Evolutionary conservation across 1,140 invertebrate species (phyloP).

Genomic region (Rhopalosiphum maidis): DNA sequence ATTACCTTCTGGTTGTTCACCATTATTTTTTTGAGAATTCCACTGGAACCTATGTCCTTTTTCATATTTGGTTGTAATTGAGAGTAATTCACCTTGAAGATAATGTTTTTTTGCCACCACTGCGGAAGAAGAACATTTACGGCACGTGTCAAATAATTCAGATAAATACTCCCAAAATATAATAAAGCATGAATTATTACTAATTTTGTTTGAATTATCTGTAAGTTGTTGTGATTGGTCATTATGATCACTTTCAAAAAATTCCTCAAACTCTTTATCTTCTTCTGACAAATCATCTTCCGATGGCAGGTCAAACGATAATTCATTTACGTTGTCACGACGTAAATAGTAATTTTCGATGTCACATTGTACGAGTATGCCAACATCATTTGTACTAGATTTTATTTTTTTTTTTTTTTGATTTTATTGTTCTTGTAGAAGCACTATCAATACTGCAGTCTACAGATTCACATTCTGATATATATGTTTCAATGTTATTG

Average conservation of each 20-base stretch:
- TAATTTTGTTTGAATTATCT: background rate
- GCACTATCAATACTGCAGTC: background rate
- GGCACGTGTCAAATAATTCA: background rate
- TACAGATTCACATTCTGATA: background rate
- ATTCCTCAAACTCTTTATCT: constrained; percentile 4
- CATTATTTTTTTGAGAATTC: no score
- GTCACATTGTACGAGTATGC: background rate
- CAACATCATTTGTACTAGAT: background rate
- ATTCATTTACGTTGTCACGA: background rate
- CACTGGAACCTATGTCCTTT: no score
- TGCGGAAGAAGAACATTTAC: background rate
- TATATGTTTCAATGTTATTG: background rate
- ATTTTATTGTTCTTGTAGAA: background rate
- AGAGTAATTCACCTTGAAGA: background rate
- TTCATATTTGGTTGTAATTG: background rate
- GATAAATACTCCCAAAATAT: constrained; percentile 11
- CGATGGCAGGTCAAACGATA: background rate
- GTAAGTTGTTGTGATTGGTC: background rate
- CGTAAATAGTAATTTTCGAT: background rate
- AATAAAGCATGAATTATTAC: background rate
- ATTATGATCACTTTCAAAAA: background rate
- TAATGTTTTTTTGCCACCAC: constrained; percentile 5
- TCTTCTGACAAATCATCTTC: background rate
- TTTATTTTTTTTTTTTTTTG: background rate
- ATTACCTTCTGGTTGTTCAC: no score